Conservation (phyloP, 2,888 invertebrate genomes). For the Eulithis testata region DNA sequence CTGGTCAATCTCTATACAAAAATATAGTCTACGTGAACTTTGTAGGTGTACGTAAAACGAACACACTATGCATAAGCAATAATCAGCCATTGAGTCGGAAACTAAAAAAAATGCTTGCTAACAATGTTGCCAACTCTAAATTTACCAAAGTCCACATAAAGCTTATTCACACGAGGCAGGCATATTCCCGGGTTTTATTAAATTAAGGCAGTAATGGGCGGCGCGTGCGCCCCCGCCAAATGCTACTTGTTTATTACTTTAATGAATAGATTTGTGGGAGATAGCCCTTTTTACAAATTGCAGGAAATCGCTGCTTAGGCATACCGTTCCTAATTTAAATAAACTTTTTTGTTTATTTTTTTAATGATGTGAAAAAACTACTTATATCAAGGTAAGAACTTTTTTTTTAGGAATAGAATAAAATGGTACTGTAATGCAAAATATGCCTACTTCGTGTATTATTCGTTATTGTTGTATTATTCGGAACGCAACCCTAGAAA, state of each 20-base stretch:
- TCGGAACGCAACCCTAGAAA: no score
- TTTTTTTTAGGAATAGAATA: no score
- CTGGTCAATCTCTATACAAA: no score
- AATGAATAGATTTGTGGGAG: slow-evolving; percentile 36
- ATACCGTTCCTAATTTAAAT: slow-evolving; percentile 13
- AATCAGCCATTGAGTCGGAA: no score
- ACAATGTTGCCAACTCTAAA: slow-evolving; percentile 8
- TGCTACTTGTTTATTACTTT: slow-evolving; percentile 29
- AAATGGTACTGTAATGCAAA: no score
- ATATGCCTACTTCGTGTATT: no score
- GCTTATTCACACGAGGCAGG: slow-evolving; percentile 25
- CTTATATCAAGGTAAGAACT: background rate
- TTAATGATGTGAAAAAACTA: slow-evolving; percentile 21
- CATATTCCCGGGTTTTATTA: slow-evolving; percentile 45
- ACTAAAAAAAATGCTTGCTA: no score
- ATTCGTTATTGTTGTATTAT: no score
- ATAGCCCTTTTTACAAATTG: slow-evolving; percentile 33
- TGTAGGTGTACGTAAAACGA: no score
- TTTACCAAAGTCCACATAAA: slow-evolving; percentile 10
- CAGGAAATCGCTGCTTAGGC: slow-evolving; percentile 31
- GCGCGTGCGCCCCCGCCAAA: slow-evolving; percentile 41
- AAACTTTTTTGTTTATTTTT: slow-evolving; percentile 8
- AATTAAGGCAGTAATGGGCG: slow-evolving; percentile 49
- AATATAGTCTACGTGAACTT: no score
- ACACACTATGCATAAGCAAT: no score